phyloP scores from a whole-genome alignment of 2,113 vertebrate species.

The Paratilapia polleni region DNA sequence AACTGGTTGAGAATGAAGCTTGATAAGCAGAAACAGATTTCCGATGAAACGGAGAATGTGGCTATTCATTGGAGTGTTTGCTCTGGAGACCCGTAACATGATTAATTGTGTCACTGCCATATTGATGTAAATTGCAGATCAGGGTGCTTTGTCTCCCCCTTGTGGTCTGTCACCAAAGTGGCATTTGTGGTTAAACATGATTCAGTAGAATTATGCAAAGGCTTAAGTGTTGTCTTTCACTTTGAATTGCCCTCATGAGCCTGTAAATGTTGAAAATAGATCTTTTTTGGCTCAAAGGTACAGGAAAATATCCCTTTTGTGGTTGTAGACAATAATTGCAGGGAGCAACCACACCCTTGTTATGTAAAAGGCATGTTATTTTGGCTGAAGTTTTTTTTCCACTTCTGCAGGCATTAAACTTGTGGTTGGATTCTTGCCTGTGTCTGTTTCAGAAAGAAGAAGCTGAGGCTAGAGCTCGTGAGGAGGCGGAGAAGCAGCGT shows the following conservation, averaged over 20 bases:
- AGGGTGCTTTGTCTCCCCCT: conserved; percentile 49
- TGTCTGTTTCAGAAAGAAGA: conserved; percentile 86
- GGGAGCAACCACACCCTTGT: conserved; percentile 64
- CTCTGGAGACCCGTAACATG: background rate
- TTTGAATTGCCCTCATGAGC: background rate
- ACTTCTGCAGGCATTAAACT: conserved; percentile 37
- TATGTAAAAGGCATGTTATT: conserved; percentile 49
- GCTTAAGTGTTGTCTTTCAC: conserved; percentile 25
- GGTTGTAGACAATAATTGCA: conserved; percentile 59
- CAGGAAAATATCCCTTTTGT: conserved; percentile 49
- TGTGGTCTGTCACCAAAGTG: conserved; percentile 50
- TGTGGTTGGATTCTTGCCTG: conserved; percentile 61
- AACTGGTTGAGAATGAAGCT: background rate
- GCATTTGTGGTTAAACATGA: conserved; percentile 19
- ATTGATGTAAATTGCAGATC: background rate
- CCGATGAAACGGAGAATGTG: background rate
- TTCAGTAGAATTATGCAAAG: conserved; percentile 11
- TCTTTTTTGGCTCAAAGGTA: conserved; percentile 21
- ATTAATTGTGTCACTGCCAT: background rate
- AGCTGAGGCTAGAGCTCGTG: conserved; percentile 86
- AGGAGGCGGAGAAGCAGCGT: conserved; percentile 90
- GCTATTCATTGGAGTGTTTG: conserved; percentile 1
- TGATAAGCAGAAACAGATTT: background rate
- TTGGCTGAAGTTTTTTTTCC: conserved; percentile 45
- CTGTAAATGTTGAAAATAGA: conserved; percentile 56